These are phyloP conservation scores for Picus viridis DNA, from an alignment of 2,797 vertebrate genomes.

Conservation along the genomic window DNA sequence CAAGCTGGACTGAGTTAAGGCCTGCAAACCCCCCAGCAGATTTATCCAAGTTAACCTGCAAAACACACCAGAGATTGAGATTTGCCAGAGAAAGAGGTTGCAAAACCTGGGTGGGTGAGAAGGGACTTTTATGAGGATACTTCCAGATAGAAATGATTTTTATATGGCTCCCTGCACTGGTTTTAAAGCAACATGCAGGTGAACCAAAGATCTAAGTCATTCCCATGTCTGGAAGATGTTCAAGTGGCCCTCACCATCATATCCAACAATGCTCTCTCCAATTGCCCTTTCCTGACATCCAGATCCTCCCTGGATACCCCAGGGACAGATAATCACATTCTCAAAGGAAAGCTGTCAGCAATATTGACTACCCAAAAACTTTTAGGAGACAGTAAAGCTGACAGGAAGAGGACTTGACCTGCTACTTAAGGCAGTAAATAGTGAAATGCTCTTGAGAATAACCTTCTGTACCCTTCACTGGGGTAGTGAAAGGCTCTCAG, in stretches of 20 bases:
- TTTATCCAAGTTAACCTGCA: not conserved
- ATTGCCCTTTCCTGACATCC: not conserved
- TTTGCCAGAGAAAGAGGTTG: not conserved
- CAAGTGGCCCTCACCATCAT: not conserved
- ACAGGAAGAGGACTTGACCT: not conserved
- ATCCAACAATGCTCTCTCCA: not conserved
- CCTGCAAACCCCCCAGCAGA: not conserved
- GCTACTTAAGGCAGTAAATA: not conserved
- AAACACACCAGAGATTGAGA: not conserved
- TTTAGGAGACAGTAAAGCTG: not conserved
- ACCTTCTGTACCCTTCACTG: not conserved
- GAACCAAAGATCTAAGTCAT: not conserved
- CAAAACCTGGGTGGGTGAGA: not conserved
- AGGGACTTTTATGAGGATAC: not conserved
- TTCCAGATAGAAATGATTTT: not conserved
- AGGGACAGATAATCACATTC: not conserved
- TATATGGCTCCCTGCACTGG: not conserved
- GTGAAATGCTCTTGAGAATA: not conserved
- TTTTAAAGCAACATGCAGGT: not conserved
- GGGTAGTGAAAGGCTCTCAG: not conserved
- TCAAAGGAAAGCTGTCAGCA: not conserved
- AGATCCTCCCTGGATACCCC: not conserved
- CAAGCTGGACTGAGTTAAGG: not conserved
- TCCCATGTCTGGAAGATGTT: not conserved
- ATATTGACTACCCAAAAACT: not conserved